These are phyloP conservation scores for rabbit (Oryctolagus cuniculus) DNA, from an alignment of 2,113 vertebrate genomes.

Conservation along the genomic window mOryCun1.1 NC_091451.1:17013001-17013500, in stretches of 20 bases:
- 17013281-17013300: not conserved
- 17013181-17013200: too few species aligned
- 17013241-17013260: not conserved
- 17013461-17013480: conserved; percentile 9
- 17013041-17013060: too few species aligned
- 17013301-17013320: not conserved
- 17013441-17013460: not conserved
- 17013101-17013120: too few species aligned
- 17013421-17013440: conserved; percentile 47
- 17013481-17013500: not conserved
- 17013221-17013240: not conserved
- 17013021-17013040: too few species aligned
- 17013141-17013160: too few species aligned
- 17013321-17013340: conserved; percentile 53
- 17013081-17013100: too few species aligned
- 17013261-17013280: not conserved
- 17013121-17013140: too few species aligned
- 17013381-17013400: conserved; percentile 59
- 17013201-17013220: not conserved
- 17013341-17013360: conserved; percentile 38
- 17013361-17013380: conserved; percentile 36
- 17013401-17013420: conserved; percentile 8
- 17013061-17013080: too few species aligned
- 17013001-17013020: too few species aligned
- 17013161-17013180: too few species aligned